phyloP scores from a whole-genome alignment of 2,113 vertebrate genomes.

The Rhinolophus ferrumequinum region DNA sequence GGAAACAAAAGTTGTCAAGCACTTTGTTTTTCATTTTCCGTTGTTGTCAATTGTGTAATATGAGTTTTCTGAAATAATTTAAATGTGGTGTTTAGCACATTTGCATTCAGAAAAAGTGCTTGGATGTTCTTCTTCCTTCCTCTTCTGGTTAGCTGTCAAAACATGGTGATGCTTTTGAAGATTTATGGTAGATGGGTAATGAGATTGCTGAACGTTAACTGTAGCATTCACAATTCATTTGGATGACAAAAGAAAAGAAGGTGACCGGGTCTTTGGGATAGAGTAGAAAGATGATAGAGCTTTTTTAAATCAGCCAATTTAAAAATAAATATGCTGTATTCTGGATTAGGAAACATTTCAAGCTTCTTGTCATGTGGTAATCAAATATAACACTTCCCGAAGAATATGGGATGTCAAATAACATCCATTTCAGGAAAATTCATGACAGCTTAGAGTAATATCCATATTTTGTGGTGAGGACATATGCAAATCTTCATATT shows the following conservation, averaged over 20 bases:
- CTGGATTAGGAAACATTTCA: constrained; percentile 66
- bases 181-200: constrained; percentile 84
- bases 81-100: constrained; percentile 80
- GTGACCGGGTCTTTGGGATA: constrained; percentile 64
- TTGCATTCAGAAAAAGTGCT: constrained; percentile 83
- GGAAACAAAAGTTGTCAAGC: constrained; percentile 25
- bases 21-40: constrained; percentile 21
- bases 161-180: constrained; percentile 83
- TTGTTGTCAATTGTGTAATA: constrained; percentile 27
- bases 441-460: constrained; percentile 31
- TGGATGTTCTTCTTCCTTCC: constrained; percentile 80
- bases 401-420: constrained; percentile 68
- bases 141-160: constrained; percentile 84
- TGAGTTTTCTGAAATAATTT: constrained; percentile 79
- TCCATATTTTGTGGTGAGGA: constrained; percentile 41
- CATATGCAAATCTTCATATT: constrained; percentile 55
- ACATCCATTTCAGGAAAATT: constrained; percentile 60
- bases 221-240: constrained; percentile 82
- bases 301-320: constrained; percentile 77
- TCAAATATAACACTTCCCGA: constrained; percentile 68
- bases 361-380: constrained; percentile 62
- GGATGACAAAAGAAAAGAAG: constrained; percentile 66
- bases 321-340: constrained; percentile 77
- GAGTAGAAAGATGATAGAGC: constrained; percentile 71
- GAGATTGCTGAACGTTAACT: constrained; percentile 84